A percentile compares a stretch with the other conserved stretches of the same genome.
Conservation (phyloP, 2,113 vertebrate species). For the Callipepla squamata region DNA sequence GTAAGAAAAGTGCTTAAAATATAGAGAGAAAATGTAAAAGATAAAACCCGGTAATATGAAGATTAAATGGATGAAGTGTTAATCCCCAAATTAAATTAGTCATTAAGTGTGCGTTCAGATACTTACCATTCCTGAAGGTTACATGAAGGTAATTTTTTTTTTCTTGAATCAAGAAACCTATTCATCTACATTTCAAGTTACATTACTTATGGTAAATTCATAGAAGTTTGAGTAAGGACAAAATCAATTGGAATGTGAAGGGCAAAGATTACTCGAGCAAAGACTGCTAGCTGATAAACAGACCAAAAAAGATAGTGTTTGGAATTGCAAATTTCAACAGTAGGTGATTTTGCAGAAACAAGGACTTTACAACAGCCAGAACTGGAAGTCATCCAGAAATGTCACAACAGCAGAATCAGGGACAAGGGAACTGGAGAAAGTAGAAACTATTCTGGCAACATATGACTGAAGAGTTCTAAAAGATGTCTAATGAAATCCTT, state of each 20-base stretch:
- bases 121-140: background rate
- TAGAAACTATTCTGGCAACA: slow-evolving; percentile 19
- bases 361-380: slow-evolving; percentile 46
- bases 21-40: background rate
- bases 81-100: background rate
- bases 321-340: slow-evolving; percentile 70
- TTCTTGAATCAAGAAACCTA: background rate
- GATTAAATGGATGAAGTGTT: background rate
- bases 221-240: slow-evolving; percentile 45
- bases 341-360: slow-evolving; percentile 66
- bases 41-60: background rate
- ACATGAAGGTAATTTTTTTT: background rate
- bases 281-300: slow-evolving; percentile 66
- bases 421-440: background rate
- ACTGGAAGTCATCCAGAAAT: slow-evolving; percentile 70
- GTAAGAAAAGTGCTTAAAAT: background rate
- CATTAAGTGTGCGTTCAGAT: background rate
- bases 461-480: slow-evolving; percentile 10
- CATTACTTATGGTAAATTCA: background rate
- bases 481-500: background rate
- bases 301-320: slow-evolving; percentile 62
- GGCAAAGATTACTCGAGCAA: slow-evolving; percentile 61
- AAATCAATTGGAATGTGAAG: slow-evolving; percentile 58
- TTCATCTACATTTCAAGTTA: background rate
- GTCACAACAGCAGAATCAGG: slow-evolving; percentile 26